phyloP scores from a whole-genome alignment of 2,797 vertebrate species.

The Anniella stebbinsi region DNA sequence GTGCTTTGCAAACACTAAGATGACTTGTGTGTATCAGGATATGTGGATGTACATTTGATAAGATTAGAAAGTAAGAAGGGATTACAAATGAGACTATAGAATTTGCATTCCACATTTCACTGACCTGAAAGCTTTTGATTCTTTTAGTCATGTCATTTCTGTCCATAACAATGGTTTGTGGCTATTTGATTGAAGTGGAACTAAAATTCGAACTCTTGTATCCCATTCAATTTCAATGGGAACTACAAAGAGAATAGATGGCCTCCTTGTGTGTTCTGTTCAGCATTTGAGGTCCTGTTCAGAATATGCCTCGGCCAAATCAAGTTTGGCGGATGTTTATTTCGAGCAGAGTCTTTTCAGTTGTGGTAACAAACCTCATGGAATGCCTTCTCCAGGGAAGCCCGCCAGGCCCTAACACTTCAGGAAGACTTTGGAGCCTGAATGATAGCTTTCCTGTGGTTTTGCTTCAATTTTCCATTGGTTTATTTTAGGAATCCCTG shows the following conservation, averaged over 20 bases:
- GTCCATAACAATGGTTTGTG: background rate
- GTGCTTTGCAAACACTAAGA: slow-evolving; percentile 30
- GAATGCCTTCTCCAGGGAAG: background rate
- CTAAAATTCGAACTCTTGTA: slow-evolving; percentile 31
- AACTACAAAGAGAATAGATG: background rate
- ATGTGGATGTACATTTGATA: slow-evolving; percentile 40
- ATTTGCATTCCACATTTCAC: slow-evolving; percentile 53
- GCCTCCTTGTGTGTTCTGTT: background rate
- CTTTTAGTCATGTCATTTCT: background rate
- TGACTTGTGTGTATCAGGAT: slow-evolving; percentile 33
- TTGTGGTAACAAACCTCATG: background rate
- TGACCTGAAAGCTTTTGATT: slow-evolving; percentile 33
- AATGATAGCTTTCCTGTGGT: background rate
- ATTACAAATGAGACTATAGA: slow-evolving; percentile 54
- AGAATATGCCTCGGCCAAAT: background rate
- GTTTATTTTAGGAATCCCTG: background rate
- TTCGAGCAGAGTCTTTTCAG: background rate
- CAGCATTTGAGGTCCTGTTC: background rate
- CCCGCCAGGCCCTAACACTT: background rate
- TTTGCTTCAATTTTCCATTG: background rate
- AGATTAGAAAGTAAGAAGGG: slow-evolving; percentile 55
- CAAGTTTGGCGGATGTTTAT: background rate
- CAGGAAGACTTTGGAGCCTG: background rate
- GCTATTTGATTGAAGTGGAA: background rate
- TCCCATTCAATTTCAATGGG: background rate